These are phyloP conservation scores for Myzus persicae DNA, from an alignment of 1,140 invertebrate species.

Conservation along the genomic window DNA sequence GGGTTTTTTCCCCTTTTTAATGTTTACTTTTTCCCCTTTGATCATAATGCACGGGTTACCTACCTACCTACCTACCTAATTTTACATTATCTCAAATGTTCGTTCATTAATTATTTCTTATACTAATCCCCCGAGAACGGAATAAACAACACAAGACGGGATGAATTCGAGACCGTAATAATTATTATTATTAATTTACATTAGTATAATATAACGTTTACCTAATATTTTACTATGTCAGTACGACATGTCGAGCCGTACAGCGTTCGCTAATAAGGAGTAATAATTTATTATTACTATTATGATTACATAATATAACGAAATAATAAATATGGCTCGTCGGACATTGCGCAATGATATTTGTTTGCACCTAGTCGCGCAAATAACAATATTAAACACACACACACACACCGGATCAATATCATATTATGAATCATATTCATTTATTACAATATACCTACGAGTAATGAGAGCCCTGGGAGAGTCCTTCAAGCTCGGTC, in stretches of 20 bases:
- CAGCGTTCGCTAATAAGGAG: background rate
- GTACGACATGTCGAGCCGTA: background rate
- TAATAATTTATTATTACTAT: constrained; percentile 1
- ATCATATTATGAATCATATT: background rate
- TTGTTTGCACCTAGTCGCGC: background rate
- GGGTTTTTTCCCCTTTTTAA: background rate
- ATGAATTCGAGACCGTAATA: background rate
- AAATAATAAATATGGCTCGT: background rate
- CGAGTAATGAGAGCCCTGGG: too few species aligned
- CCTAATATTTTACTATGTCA: background rate
- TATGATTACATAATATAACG: background rate
- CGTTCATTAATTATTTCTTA: background rate
- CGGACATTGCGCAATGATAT: background rate
- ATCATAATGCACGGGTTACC: background rate
- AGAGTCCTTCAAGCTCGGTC: too few species aligned
- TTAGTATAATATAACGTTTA: constrained; percentile 26
- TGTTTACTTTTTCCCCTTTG: constrained; percentile 2
- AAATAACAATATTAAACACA: background rate
- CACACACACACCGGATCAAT: background rate
- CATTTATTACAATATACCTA: background rate
- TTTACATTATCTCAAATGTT: constrained; percentile 16
- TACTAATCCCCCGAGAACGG: background rate
- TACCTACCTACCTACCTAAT: background rate
- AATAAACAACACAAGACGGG: background rate
- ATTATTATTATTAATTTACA: background rate